These are phyloP conservation scores for Vidua macroura DNA, from an alignment of 2,113 vertebrate species.

Conservation along the genomic window DNA sequence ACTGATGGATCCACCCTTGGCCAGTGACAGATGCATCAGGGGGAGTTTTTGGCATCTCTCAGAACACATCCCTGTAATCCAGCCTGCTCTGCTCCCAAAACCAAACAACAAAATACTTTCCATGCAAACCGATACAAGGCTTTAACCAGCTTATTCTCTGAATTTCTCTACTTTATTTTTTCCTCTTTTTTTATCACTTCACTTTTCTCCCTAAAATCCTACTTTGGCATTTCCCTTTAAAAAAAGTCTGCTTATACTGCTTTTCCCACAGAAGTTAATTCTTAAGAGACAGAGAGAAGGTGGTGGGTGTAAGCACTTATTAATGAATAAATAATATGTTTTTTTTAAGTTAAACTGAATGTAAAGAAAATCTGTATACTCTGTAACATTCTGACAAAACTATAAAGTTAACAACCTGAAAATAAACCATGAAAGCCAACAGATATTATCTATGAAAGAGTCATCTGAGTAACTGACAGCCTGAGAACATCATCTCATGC, in stretches of 20 bases:
- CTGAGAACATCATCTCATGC: neutral
- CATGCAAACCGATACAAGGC: neutral
- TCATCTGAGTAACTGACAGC: neutral
- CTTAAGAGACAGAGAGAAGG: neutral
- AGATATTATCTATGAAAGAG: neutral
- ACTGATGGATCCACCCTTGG: neutral
- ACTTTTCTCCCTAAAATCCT: neutral
- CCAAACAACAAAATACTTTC: neutral
- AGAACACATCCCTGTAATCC: neutral
- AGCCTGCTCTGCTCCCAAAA: neutral
- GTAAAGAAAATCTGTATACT: neutral
- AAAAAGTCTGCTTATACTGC: neutral
- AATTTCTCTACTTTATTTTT: neutral
- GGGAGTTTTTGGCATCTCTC: neutral
- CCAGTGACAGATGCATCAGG: neutral
- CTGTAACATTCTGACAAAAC: neutral
- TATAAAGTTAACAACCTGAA: neutral
- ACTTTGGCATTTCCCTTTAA: neutral
- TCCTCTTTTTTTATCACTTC: neutral
- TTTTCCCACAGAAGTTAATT: neutral
- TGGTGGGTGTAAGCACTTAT: neutral
- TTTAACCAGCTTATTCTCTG: neutral
- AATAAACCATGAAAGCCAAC: neutral
- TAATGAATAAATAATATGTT: neutral
- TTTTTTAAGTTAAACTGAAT: neutral